phyloP scores from a whole-genome alignment of 2,888 invertebrate genomes.

The Biston betularia region DNA sequence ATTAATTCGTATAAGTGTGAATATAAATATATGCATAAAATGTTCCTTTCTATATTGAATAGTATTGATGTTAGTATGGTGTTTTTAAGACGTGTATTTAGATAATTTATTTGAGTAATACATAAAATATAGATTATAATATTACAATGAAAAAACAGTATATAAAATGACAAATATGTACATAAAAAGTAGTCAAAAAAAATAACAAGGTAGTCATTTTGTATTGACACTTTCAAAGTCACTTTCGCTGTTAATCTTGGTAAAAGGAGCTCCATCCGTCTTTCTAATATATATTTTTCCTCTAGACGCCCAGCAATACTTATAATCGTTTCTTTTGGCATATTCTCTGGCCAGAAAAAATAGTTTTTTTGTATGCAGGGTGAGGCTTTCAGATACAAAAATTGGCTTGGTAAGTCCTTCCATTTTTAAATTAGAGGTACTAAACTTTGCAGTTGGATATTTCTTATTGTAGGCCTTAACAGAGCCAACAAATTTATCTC shows the following conservation, averaged over 20 bases:
- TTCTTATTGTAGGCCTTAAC: conserved; percentile 13
- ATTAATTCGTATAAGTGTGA: too few relatives aligned
- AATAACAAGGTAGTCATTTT: too few relatives aligned
- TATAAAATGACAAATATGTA: too few relatives aligned
- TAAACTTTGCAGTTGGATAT: conserved; percentile 3
- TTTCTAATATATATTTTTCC: conserved; percentile 8
- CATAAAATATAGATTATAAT: not conserved
- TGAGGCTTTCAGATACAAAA: conserved; percentile 11
- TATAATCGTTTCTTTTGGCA: not conserved
- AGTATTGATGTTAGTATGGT: too few relatives aligned
- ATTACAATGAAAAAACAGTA: too few relatives aligned
- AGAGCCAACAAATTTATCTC: conserved; percentile 2
- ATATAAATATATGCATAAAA: too few relatives aligned
- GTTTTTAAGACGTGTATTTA: not conserved
- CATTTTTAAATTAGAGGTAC: not conserved
- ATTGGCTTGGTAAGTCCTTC: conserved; percentile 1
- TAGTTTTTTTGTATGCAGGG: conserved; percentile 3
- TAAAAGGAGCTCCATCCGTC: conserved; percentile 5
- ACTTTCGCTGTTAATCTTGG: conserved; percentile 1
- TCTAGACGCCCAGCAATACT: conserved; percentile 7
- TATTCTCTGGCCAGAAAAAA: conserved; percentile 11
- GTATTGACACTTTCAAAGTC: not conserved
- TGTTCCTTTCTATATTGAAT: too few relatives aligned
- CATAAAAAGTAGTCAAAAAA: too few relatives aligned
- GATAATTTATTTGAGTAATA: not conserved